Percentiles rank a stretch among this genome's conserved stretches.
Evolutionary conservation across 1,140 invertebrate genomes (phyloP).

Genomic region (Periplaneta americana): DNA sequence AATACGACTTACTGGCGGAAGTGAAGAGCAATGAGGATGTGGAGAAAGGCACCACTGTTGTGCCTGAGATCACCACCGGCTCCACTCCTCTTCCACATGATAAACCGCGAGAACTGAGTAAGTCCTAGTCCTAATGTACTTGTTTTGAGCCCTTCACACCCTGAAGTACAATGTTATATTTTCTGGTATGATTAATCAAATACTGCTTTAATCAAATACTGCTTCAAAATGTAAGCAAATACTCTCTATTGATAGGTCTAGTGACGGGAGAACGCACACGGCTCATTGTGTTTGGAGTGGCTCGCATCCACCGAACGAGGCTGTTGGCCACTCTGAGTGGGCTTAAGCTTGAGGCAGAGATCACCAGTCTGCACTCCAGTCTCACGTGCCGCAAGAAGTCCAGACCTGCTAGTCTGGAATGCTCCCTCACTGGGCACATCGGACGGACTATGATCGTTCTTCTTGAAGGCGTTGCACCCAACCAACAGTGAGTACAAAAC

Average conservation of each 20-base stretch:
- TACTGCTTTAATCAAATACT: no score
- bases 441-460: conserved; percentile 89
- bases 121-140: conserved; percentile 1
- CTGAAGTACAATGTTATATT: no score
- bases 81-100: conserved; percentile 12
- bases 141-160: no score
- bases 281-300: conserved; percentile 79
- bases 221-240: neutral
- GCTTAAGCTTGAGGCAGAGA: conserved; percentile 85
- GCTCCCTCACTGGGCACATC: conserved; percentile 83
- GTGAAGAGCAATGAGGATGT: conserved; percentile 40
- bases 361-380: conserved; percentile 75
- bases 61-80: conserved; percentile 17
- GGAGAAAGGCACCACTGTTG: conserved; percentile 35
- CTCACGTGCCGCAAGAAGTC: conserved; percentile 74
- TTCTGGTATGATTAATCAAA: no score
- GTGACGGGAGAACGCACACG: conserved; percentile 46
- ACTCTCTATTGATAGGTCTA: conserved; percentile 28
- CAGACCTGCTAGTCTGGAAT: conserved; percentile 65
- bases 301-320: conserved; percentile 80
- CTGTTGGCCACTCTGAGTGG: conserved; percentile 87
- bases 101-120: conserved; percentile 27
- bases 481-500: conserved; percentile 79
- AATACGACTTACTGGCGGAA: conserved; percentile 41
- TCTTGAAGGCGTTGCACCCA: conserved; percentile 81